Evolutionary conservation across 2,888 invertebrate genomes (phyloP).

Genomic region (Patella pellucida): DNA sequence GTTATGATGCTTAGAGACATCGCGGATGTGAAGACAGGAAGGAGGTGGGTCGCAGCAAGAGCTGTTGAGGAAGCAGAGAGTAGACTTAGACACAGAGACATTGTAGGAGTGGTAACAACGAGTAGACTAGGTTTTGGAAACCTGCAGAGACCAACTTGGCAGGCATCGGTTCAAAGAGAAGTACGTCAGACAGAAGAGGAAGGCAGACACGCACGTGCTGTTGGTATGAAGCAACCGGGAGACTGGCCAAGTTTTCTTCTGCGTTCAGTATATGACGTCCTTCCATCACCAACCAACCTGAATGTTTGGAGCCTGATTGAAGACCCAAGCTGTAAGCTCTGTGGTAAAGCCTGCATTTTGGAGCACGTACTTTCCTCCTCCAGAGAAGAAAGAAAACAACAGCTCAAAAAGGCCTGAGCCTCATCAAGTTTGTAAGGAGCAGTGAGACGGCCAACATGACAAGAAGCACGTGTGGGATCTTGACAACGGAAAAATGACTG

Average conservation of each 20-base stretch:
- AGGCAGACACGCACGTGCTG: conserved; percentile 6
- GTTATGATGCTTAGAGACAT: no score
- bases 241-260: not conserved
- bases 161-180: conserved; percentile 1
- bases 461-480: not conserved
- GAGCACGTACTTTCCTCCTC: not conserved
- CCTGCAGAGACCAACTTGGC: not conserved
- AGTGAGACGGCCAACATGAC: not conserved
- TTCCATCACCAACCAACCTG: conserved; percentile 10
- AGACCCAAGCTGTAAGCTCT: conserved; percentile 6
- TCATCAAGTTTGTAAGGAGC: no score
- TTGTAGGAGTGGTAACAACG: not conserved
- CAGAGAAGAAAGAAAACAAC: not conserved
- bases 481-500: not conserved
- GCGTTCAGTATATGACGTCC: not conserved
- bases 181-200: conserved; percentile 1
- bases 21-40: conserved; percentile 1
- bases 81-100: not conserved
- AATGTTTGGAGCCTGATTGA: not conserved
- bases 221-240: conserved; percentile 13
- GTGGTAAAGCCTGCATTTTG: not conserved
- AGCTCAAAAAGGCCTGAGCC: no score
- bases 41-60: conserved; percentile 9
- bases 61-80: not conserved
- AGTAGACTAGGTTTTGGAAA: not conserved